phyloP scores from a whole-genome alignment of 2,797 vertebrate genomes.

The Rhabdophis nuchalis region DNA sequence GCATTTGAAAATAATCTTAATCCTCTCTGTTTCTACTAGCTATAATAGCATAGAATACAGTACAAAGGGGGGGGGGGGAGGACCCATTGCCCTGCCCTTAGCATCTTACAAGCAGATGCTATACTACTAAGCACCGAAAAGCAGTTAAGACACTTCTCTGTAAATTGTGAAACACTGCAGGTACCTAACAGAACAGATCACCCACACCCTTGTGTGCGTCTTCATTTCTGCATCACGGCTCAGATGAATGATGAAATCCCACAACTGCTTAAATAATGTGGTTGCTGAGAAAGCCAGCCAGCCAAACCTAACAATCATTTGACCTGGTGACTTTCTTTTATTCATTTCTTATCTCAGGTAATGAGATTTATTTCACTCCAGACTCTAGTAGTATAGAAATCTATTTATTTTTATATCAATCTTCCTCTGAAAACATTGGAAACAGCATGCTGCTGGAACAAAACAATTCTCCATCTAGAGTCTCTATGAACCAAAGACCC shows the following conservation, averaged over 20 bases:
- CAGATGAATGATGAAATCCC: neutral
- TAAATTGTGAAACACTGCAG: neutral
- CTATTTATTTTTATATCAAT: neutral
- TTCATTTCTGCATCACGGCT: neutral
- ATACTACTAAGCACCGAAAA: neutral
- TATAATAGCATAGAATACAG: neutral
- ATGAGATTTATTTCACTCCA: neutral
- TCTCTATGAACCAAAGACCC: neutral
- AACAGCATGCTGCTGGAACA: neutral
- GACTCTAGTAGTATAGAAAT: conserved; percentile 1
- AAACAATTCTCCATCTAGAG: neutral
- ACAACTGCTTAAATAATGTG: neutral
- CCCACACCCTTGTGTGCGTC: too few species aligned
- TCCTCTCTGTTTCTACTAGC: neutral
- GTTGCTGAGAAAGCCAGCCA: conserved; percentile 14
- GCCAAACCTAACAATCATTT: neutral
- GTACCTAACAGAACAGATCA: neutral
- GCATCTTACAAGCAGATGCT: neutral
- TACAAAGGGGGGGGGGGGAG: rapidly evolving
- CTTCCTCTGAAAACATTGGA: neutral
- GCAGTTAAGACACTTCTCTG: too few species aligned
- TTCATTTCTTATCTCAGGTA: neutral
- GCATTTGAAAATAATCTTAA: neutral
- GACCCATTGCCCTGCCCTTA: neutral
- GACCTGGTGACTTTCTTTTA: conserved; percentile 13